phyloP scores from a whole-genome alignment of 2,113 vertebrate genomes.

The Nothoprocta pentlandii region DNA sequence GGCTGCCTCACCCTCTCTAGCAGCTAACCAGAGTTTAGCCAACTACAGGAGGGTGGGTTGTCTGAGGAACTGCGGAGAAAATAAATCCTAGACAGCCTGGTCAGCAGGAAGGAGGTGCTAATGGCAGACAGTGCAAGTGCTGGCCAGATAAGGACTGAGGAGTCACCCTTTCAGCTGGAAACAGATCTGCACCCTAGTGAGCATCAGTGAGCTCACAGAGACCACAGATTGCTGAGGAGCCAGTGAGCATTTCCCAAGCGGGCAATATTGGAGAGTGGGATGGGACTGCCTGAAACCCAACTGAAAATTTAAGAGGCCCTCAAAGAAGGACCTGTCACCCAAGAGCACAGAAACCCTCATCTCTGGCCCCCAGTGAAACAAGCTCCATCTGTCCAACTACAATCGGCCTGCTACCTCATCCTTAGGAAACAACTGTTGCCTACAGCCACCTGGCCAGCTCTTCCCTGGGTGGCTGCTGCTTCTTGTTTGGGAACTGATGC shows the following conservation, averaged over 20 bases:
- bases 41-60: conserved; percentile 15
- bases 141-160: neutral
- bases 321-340: neutral
- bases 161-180: neutral
- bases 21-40: conserved; percentile 8
- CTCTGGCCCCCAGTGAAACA: neutral
- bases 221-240: neutral
- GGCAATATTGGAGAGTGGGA: neutral
- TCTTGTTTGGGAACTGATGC: neutral
- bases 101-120: conserved; percentile 25
- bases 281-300: neutral
- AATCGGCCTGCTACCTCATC: neutral
- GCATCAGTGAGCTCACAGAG: neutral
- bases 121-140: neutral
- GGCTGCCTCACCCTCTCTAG: conserved; percentile 9
- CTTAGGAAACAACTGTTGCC: neutral
- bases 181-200: neutral
- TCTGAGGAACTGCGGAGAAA: neutral
- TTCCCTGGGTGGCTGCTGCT: neutral
- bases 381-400: neutral
- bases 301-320: neutral
- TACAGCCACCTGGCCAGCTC: neutral
- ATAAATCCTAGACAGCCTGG: neutral
- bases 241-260: neutral
- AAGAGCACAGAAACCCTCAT: neutral